Evolutionary conservation across 2,113 vertebrate genomes (phyloP).

Genomic region (Brachyhypopomus occidentalis): DNA sequence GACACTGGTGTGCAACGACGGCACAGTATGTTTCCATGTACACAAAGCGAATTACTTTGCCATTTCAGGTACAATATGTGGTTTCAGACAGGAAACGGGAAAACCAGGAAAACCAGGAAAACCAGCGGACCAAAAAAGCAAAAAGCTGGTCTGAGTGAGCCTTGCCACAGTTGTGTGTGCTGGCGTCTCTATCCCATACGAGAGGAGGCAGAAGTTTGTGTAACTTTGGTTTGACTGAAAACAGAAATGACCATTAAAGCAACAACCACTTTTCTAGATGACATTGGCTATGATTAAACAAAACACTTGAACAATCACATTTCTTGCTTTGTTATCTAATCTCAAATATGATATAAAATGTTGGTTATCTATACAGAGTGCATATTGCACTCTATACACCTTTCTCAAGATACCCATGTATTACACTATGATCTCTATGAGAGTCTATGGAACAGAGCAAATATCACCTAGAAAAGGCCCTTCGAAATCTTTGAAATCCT

Average conservation of each 20-base stretch:
- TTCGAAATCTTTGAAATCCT: constrained; percentile 78
- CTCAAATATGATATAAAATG: constrained; percentile 60
- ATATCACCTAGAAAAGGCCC: constrained; percentile 73
- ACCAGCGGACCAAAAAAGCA: constrained; percentile 71
- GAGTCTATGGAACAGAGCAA: constrained; percentile 69
- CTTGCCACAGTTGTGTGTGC: constrained; percentile 85
- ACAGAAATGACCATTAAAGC: constrained; percentile 85
- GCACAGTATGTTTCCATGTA: constrained; percentile 88
- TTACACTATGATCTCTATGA: constrained; percentile 58
- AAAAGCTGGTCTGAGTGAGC: constrained; percentile 79
- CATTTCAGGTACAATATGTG: constrained; percentile 81
- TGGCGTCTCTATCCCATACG: constrained; percentile 92
- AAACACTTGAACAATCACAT: constrained; percentile 45
- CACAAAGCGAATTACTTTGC: constrained; percentile 85
- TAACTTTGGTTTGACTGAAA: constrained; percentile 99
- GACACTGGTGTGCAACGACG: constrained; percentile 88
- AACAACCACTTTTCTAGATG: constrained; percentile 77
- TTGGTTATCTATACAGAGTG: constrained; percentile 57
- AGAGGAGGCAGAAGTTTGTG: constrained; percentile 99
- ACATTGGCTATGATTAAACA: constrained; percentile 63
- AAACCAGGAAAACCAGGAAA: constrained; percentile 66
- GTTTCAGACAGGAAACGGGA: constrained; percentile 78
- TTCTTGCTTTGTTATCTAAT: constrained; percentile 55
- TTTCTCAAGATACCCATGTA: constrained; percentile 52
- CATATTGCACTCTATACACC: constrained; percentile 28